phyloP scores from a whole-genome alignment of 2,113 vertebrate species.

The Tangachromis dhanisi region DNA sequence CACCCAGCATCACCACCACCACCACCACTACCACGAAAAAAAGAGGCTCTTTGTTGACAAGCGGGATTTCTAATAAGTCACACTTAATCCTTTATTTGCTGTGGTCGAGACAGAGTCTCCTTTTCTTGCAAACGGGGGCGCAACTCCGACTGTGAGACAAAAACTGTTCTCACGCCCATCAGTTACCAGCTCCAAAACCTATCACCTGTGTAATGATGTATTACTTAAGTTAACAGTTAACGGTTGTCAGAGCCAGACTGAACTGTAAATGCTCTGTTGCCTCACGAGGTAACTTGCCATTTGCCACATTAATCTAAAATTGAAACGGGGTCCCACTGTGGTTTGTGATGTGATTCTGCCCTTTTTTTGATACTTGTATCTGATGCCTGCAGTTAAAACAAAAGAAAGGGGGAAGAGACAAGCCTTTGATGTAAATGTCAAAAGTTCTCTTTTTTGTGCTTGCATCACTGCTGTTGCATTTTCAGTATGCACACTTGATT shows the following conservation, averaged over 20 bases:
- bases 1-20: too few species aligned
- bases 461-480: not conserved
- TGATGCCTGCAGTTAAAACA: not conserved
- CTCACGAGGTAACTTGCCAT: not conserved
- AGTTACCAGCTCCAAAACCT: not conserved
- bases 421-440: not conserved
- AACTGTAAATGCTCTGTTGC: not conserved
- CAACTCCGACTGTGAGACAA: not conserved
- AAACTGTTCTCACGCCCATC: not conserved
- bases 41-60: slow-evolving; percentile 59
- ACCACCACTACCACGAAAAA: not conserved
- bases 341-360: not conserved
- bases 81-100: slow-evolving; percentile 15
- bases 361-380: not conserved
- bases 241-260: not conserved
- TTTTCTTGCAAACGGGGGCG: not conserved
- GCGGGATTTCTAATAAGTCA: slow-evolving; percentile 45
- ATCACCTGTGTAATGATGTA: not conserved
- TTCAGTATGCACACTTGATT: not conserved
- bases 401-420: not conserved
- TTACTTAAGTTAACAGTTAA: slow-evolving; percentile 17
- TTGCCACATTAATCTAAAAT: not conserved
- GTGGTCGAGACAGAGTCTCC: not conserved
- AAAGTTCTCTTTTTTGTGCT: not conserved
- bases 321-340: not conserved